Base-by-base conservation (phyloP, 2,797 vertebrate genomes). In the Sebastes hubbsi region DNA sequence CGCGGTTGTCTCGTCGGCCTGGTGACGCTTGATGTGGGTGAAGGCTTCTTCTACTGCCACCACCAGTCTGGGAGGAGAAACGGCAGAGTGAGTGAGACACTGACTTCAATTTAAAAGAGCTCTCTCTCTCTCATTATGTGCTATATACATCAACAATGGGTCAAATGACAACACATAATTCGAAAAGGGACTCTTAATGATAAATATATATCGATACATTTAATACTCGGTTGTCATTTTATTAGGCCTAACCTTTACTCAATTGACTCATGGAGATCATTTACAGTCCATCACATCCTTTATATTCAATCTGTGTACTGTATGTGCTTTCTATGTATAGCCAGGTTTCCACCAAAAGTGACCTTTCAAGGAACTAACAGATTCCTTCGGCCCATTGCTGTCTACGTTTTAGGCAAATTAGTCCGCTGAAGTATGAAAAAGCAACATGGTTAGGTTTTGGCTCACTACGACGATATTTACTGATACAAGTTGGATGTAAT, bases 21-120 rank as follows among this genome's bases (percentile, higher is more conserved):
- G 97, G 64, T 97, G 95, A 24, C 97, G 92, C 90, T 96, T 97
- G 82, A 98, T 97, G 92, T 98, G 97, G 0, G 97, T 98, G 93
- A 98, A 98, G 70, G 97, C 97, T 81, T 98, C 97, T 59, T 98
- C 97, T 86, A 97, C 97, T 0, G 97, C 96, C 84, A 98, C 97
- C 92, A 98, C 97, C 73, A 98, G 92, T 86, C 97, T 98, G 82
- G 1, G 3, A 32, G 56, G 79, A 56, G 30, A 46, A n/a, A 7
- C 12, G 0, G 42, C 1, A 74, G n/a, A 4, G 32, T 46, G n/a
- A 27, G 36, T 11, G 22, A 58, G 60, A 62, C 30, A 4, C 9
- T 0, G 1, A 27, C 5, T 5, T 25, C 5, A 6, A 64, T 58
- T 8, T 72, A 56, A 58, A 70, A 36, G 22, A 20, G 1, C 14